Conservation (phyloP, 2,888 invertebrate species). For the Biston betularia region DNA sequence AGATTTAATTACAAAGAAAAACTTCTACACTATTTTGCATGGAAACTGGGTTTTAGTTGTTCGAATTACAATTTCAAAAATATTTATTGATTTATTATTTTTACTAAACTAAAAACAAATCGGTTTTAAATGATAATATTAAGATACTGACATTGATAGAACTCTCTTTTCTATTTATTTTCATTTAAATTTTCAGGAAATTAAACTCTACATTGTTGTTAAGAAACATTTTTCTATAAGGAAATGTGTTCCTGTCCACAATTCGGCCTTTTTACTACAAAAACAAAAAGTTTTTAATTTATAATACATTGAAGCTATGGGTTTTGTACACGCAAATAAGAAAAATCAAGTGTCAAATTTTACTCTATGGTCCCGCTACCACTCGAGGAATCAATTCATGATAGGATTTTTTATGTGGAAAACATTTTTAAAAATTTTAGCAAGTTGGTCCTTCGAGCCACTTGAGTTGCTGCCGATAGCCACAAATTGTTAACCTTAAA, state of each 20-base stretch:
- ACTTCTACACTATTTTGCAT: neutral
- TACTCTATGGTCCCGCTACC: constrained; percentile 42
- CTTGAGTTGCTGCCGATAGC: neutral
- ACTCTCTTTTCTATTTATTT: no score
- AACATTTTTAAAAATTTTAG: neutral
- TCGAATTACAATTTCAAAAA: no score
- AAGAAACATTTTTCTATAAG: no score
- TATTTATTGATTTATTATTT: no score
- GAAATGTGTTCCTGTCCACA: no score
- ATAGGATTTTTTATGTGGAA: neutral
- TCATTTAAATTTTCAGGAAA: no score
- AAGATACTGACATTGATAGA: no score
- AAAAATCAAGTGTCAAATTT: constrained; percentile 18
- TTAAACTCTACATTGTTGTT: no score
- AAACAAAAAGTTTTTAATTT: neutral
- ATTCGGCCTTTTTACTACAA: no score
- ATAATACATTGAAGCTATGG: constrained; percentile 21
- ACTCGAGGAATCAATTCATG: constrained; percentile 27
- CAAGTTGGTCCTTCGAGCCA: constrained; percentile 1
- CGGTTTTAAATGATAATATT: no score
- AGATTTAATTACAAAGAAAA: neutral
- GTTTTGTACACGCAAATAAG: constrained; percentile 31
- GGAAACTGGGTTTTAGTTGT: neutral
- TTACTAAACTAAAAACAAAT: no score
- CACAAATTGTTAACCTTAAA: neutral